Conservation (phyloP, 2,797 vertebrate genomes). For the Microtus agrestis region DNA sequence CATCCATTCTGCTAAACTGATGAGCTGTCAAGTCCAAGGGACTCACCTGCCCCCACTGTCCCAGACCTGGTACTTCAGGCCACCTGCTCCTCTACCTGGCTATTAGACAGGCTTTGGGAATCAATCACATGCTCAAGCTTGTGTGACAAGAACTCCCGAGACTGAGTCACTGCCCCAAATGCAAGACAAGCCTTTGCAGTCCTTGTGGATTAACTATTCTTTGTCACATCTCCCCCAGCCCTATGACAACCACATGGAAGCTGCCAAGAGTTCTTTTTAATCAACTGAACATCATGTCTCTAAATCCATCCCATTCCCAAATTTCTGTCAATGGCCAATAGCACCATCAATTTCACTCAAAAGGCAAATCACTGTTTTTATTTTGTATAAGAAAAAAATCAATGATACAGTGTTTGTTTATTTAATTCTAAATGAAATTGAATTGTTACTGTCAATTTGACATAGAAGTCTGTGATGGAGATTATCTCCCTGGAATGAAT, state of each 20-base stretch:
- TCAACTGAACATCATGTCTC: neutral
- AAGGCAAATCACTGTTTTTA: neutral
- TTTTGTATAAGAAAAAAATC: neutral
- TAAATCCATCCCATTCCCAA: neutral
- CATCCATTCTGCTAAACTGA: neutral
- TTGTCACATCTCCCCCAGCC: neutral
- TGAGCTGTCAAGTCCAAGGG: neutral
- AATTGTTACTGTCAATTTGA: neutral
- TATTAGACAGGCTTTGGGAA: neutral
- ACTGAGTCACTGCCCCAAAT: neutral
- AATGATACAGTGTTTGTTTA: neutral
- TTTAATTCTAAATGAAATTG: neutral
- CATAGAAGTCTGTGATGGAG: neutral
- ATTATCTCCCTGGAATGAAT: neutral
- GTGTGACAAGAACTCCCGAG: neutral
- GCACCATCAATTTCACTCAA: neutral
- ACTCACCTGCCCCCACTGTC: too few relatives aligned
- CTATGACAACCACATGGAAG: neutral
- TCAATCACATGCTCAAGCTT: neutral
- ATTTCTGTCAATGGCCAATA: neutral
- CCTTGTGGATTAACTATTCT: neutral
- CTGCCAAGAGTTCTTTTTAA: neutral
- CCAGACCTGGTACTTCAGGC: neutral
- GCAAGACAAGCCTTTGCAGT: neutral
- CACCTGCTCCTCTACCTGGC: neutral